A percentile compares a stretch with the other conserved stretches of the same genome.
phyloP scores from a whole-genome alignment of 2,888 invertebrate species.

The Drosophila kambysellisi region DNA sequence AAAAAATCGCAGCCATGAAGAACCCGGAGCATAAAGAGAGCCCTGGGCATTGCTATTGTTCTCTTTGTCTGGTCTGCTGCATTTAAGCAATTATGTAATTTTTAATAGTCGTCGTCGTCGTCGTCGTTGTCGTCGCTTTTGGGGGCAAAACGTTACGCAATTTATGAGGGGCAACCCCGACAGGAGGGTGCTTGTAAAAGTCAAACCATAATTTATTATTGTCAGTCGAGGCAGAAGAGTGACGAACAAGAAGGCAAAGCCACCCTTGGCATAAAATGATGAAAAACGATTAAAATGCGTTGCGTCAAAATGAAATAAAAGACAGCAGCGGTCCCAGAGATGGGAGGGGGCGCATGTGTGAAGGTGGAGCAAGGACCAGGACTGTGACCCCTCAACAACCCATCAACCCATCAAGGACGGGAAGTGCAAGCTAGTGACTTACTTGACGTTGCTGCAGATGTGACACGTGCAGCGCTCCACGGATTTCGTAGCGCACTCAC shows the following conservation, averaged over 20 bases:
- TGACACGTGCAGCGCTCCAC: conserved; percentile 65
- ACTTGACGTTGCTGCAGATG: conserved; percentile 45
- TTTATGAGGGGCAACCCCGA: conserved; percentile 39
- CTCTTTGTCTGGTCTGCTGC: conserved; percentile 54
- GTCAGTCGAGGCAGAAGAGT: conserved; percentile 51
- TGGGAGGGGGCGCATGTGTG: conserved; percentile 37
- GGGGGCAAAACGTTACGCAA: conserved; percentile 58
- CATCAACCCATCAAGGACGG: conserved; percentile 17
- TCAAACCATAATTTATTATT: conserved; percentile 75
- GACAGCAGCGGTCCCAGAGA: conserved; percentile 24
- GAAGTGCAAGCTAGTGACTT: conserved; percentile 51
- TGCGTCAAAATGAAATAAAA: conserved; percentile 55
- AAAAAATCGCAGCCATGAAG: conserved; percentile 26
- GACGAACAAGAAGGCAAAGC: conserved; percentile 38
- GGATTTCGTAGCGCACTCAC: conserved; percentile 63
- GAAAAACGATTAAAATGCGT: conserved; percentile 61
- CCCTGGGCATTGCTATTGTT: conserved; percentile 27
- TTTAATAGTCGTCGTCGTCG: conserved; percentile 62
- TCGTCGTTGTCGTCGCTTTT: not conserved
- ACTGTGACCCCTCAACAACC: conserved; percentile 4
- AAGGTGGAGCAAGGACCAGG: conserved; percentile 23
- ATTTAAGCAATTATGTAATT: conserved; percentile 77
- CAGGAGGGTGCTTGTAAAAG: conserved; percentile 57
- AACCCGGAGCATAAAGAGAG: conserved; percentile 17
- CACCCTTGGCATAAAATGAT: conserved; percentile 49